Evolutionary conservation across 2,888 invertebrate species (phyloP).

Genomic region (Eupithecia dodoneata): DNA sequence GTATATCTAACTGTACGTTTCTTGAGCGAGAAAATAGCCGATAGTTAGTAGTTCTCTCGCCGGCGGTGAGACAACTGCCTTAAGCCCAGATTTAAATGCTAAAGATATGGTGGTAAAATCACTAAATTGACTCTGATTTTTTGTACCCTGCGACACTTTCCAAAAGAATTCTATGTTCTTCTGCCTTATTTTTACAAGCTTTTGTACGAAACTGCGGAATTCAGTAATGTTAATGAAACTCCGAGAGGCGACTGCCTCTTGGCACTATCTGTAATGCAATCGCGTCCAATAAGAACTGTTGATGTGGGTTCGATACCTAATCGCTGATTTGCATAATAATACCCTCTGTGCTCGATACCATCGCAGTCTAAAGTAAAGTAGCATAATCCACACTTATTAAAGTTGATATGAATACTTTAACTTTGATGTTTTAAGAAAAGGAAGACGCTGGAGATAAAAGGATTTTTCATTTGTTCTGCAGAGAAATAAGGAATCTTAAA

Average conservation of each 20-base stretch:
- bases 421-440: neutral
- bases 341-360: constrained; percentile 56
- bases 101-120: no score
- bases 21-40: no score
- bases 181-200: neutral
- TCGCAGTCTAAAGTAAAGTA: constrained; percentile 34
- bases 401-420: constrained; percentile 23
- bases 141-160: neutral
- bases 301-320: constrained; percentile 66
- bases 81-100: no score
- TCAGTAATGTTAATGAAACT: constrained; percentile 34
- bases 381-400: constrained; percentile 25
- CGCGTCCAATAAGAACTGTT: constrained; percentile 65
- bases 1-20: no score
- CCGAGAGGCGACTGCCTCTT: constrained; percentile 17
- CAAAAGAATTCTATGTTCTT: neutral
- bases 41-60: no score
- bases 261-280: constrained; percentile 66
- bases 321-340: constrained; percentile 67
- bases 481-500: neutral
- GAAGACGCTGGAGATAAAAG: neutral
- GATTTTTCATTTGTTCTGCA: neutral
- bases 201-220: constrained; percentile 20
- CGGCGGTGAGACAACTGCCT: no score
- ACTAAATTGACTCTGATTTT: neutral